phyloP scores from a whole-genome alignment of 2,113 vertebrate species.

The Tyrannus savana region DNA sequence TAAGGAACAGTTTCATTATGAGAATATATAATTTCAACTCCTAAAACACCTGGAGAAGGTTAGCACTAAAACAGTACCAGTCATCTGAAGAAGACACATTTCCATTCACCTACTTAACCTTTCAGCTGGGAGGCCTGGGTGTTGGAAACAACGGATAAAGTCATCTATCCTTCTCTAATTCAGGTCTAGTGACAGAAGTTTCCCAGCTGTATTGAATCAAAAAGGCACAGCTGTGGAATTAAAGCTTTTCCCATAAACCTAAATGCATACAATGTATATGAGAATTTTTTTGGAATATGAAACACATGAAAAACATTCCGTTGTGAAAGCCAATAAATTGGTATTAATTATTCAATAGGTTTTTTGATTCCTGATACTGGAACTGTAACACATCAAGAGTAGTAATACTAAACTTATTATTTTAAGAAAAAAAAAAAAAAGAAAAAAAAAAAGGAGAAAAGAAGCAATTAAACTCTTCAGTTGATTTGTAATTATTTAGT shows the following conservation, averaged over 20 bases:
- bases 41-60: neutral
- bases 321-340: neutral
- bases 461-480: neutral
- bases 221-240: neutral
- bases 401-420: neutral
- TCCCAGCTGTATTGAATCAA: neutral
- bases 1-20: neutral
- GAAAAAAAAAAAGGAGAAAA: too few relatives aligned
- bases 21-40: neutral
- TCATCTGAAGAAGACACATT: neutral
- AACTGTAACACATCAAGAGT: neutral
- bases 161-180: neutral
- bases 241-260: neutral
- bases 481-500: neutral
- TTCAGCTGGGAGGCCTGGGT: neutral
- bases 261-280: neutral
- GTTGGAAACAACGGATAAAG: neutral
- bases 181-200: neutral
- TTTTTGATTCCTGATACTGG: neutral
- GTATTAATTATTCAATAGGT: accelerated
- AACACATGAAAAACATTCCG: neutral
- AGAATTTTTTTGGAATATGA: neutral
- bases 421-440: neutral
- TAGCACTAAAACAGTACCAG: neutral
- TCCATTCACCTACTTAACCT: neutral